These are phyloP conservation scores for Takifugu rubripes DNA, from an alignment of 2,797 vertebrate genomes.

Conservation along the genomic window DNA sequence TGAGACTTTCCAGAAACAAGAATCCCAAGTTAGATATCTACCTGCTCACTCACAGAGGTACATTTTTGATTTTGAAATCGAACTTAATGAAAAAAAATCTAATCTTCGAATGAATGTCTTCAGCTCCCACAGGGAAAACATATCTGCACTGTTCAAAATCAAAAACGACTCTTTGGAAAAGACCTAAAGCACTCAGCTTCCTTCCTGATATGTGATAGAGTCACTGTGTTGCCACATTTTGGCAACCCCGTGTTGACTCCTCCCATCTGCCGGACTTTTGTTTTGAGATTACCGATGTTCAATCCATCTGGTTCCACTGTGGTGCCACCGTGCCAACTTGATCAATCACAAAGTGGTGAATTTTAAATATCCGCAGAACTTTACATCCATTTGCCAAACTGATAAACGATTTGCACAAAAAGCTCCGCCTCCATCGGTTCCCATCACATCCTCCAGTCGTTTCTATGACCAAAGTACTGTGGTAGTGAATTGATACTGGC, in stretches of 20 bases:
- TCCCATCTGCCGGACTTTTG: constrained; percentile 36
- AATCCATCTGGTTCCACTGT: constrained; percentile 69
- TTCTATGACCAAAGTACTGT: constrained; percentile 80
- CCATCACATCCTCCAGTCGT: constrained; percentile 62
- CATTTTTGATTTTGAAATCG: constrained; percentile 74
- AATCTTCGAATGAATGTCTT: constrained; percentile 77
- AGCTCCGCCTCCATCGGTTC: constrained; percentile 59
- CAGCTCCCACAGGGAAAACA: constrained; percentile 69
- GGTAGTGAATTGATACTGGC: constrained; percentile 64
- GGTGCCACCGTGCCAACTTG: constrained; percentile 67
- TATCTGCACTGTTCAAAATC: constrained; percentile 75
- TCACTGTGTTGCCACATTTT: constrained; percentile 58
- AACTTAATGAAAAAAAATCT: constrained; percentile 53
- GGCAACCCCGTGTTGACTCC: constrained; percentile 12
- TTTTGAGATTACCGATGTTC: constrained; percentile 3
- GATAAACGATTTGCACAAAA: constrained; percentile 71
- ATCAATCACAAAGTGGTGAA: constrained; percentile 45
- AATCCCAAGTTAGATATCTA: constrained; percentile 57
- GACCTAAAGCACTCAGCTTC: constrained; percentile 60
- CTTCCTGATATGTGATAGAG: constrained; percentile 66
- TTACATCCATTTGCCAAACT: constrained; percentile 60
- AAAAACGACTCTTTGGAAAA: constrained; percentile 65
- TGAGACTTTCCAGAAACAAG: constrained; percentile 76
- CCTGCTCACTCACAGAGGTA: constrained; percentile 59
- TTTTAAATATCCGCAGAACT: constrained; percentile 60